Percentiles rank a stretch among this genome's conserved stretches.
Evolutionary conservation across 2,113 vertebrate species (phyloP).

Genomic region (Trematocara stigmaticum): DNA sequence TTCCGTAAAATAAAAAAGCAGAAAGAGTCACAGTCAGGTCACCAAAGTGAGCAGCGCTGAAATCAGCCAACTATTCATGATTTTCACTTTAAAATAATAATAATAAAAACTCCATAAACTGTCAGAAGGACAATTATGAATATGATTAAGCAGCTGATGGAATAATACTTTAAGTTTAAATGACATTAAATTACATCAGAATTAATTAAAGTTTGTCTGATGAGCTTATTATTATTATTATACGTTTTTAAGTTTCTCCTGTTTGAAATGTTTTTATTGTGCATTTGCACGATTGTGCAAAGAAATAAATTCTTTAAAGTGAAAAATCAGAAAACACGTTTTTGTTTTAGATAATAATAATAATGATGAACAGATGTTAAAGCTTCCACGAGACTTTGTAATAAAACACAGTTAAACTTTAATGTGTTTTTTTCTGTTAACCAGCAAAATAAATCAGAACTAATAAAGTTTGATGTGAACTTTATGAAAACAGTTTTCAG

Average conservation of each 20-base stretch:
- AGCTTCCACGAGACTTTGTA: background rate
- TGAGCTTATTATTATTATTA: background rate
- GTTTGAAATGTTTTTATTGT: background rate
- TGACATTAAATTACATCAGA: background rate
- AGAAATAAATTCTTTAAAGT: background rate
- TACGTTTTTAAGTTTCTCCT: background rate
- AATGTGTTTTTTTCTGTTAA: background rate
- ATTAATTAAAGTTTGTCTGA: background rate
- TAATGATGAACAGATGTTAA: background rate
- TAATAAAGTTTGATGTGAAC: background rate
- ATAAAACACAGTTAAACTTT: background rate
- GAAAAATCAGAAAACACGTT: background rate
- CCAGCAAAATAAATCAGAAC: background rate
- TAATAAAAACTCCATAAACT: background rate
- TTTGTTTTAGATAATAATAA: background rate
- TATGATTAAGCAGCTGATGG: background rate
- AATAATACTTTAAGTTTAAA: background rate
- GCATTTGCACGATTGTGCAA: background rate
- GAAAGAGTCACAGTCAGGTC: background rate
- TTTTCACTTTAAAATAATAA: background rate
- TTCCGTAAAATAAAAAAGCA: background rate
- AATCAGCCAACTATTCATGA: background rate
- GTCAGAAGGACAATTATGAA: background rate
- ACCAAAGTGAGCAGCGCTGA: background rate
- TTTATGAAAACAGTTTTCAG: background rate